A percentile compares a stretch with the other conserved stretches of the same genome.
phyloP scores from a whole-genome alignment of 2,888 invertebrate species.

The Didymodactylos carnosus region DNA sequence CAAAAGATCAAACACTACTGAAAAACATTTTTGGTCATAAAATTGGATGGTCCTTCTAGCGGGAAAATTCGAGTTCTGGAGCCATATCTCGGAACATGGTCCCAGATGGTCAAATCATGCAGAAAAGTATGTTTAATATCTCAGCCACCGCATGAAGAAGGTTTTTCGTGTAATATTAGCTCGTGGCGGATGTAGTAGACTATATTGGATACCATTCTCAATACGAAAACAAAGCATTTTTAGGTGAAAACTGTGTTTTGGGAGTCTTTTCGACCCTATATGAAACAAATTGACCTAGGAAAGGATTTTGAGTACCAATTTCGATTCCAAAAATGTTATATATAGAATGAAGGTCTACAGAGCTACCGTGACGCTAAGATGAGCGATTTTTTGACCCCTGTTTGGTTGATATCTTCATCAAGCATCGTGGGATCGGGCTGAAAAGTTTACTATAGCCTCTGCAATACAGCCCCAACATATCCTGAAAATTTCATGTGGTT shows the following conservation, averaged over 20 bases:
- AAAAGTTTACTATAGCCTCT: too few relatives aligned
- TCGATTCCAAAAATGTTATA: too few relatives aligned
- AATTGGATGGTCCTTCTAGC: neutral
- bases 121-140: neutral
- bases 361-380: too few relatives aligned
- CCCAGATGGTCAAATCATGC: neutral
- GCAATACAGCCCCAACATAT: too few relatives aligned
- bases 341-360: too few relatives aligned
- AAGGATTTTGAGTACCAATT: neutral
- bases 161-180: neutral
- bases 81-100: neutral
- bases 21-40: neutral
- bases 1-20: too few relatives aligned
- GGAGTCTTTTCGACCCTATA: neutral
- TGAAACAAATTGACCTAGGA: neutral
- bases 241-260: neutral
- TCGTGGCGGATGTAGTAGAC: neutral
- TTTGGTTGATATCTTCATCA: too few relatives aligned
- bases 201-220: neutral
- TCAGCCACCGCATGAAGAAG: neutral
- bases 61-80: neutral
- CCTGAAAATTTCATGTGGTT: too few relatives aligned
- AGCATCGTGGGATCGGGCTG: too few relatives aligned
- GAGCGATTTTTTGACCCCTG: too few relatives aligned
- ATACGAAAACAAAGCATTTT: neutral